phyloP scores from a whole-genome alignment of 2,797 vertebrate genomes.

The Garrulus glandarius region DNA sequence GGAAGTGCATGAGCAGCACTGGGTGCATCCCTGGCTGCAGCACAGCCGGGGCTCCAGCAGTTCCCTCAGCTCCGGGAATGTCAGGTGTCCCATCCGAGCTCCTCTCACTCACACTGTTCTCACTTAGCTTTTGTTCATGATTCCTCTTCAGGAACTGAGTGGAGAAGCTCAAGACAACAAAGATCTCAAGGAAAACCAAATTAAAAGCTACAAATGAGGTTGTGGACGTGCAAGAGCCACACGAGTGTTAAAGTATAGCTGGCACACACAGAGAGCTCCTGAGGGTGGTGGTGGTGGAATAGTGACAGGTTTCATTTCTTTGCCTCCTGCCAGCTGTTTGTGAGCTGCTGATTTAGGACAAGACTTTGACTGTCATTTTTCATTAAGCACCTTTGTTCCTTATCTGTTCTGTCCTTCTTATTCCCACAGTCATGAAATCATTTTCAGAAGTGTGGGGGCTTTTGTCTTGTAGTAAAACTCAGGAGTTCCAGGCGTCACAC shows the following conservation, averaged over 20 bases:
- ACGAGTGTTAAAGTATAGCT: neutral
- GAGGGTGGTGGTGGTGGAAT: fast-evolving
- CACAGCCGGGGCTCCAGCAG: neutral
- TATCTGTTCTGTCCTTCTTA: neutral
- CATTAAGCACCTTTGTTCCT: neutral
- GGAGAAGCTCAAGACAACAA: neutral
- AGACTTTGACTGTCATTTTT: neutral
- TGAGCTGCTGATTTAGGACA: neutral
- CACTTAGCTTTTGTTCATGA: neutral
- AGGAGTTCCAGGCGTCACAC: neutral
- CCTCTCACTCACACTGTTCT: neutral
- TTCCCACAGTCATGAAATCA: neutral
- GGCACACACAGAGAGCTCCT: neutral
- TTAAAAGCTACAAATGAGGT: neutral
- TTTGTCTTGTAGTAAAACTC: neutral
- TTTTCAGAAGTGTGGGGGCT: neutral
- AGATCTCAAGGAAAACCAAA: neutral
- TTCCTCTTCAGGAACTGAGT: neutral
- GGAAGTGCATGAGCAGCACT: neutral
- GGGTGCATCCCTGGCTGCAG: fast-evolving
- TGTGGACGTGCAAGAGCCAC: neutral
- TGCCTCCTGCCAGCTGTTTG: neutral
- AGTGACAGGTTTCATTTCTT: neutral
- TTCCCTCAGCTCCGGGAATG: neutral
- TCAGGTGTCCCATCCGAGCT: neutral